These are phyloP conservation scores for Mus minutoides DNA, from an alignment of 2,797 vertebrate species.

Conservation along the genomic window DNA sequence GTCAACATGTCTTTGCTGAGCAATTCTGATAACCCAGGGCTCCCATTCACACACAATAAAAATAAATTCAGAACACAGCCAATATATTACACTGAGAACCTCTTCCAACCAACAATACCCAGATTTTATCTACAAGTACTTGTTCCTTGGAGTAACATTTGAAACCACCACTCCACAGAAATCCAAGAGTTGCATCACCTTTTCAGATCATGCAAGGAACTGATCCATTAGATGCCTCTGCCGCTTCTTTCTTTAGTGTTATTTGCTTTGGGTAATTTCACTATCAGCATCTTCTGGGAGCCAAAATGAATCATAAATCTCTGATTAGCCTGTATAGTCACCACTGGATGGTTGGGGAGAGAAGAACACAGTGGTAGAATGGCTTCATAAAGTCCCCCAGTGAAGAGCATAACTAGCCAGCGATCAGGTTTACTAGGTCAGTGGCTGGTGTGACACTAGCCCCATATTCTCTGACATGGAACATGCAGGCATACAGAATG, in stretches of 20 bases:
- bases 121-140: neutral
- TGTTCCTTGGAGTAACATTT: neutral
- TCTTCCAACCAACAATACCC: neutral
- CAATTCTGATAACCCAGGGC: neutral
- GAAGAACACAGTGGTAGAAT: neutral
- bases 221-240: neutral
- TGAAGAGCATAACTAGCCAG: neutral
- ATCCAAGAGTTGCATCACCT: neutral
- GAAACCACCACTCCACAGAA: neutral
- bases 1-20: neutral
- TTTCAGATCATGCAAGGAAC: no score
- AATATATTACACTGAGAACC: neutral
- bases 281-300: neutral
- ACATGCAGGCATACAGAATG: rapidly evolving
- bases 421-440: neutral
- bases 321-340: neutral
- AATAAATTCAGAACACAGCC: neutral
- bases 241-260: neutral
- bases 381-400: neutral
- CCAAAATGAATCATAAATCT: neutral
- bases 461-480: neutral
- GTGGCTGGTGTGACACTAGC: rapidly evolving
- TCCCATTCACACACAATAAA: neutral
- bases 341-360: neutral
- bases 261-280: neutral